phyloP scores from a whole-genome alignment of 2,888 invertebrate genomes.

The Pristionchus japonicus region DNA sequence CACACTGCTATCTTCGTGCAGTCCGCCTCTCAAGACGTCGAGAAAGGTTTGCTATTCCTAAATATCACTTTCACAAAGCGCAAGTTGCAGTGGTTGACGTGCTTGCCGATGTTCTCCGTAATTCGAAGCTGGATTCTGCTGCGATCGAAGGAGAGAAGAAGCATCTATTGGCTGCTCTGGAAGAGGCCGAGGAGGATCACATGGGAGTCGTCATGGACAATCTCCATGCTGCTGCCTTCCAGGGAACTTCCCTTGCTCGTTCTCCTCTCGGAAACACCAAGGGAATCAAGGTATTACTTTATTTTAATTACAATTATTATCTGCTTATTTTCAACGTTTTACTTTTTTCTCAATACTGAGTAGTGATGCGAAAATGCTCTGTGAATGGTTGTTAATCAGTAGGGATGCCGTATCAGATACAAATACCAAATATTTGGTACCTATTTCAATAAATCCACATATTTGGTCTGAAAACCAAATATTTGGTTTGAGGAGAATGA shows the following conservation, averaged over 20 bases:
- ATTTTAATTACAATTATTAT: no score
- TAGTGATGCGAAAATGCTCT: no score
- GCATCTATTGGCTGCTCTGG: slow-evolving; percentile 97
- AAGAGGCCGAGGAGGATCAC: slow-evolving; percentile 95
- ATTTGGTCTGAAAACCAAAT: no score
- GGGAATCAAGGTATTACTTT: slow-evolving; percentile 92
- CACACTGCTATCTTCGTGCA: slow-evolving; percentile 72
- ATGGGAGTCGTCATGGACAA: slow-evolving; percentile 94
- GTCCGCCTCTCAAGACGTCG: slow-evolving; percentile 67
- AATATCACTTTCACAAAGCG: no score
- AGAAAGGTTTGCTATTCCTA: slow-evolving; percentile 67
- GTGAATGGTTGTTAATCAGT: no score
- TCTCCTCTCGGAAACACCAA: slow-evolving; percentile 96
- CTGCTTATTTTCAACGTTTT: no score
- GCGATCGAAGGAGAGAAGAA: slow-evolving; percentile 94
- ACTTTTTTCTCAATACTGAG: no score
- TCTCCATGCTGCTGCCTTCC: slow-evolving; percentile 93
- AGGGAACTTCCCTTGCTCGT: slow-evolving; percentile 92
- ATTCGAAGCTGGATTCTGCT: slow-evolving; percentile 85
- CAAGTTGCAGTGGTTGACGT: slow-evolving; percentile 90
- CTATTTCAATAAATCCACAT: no score
- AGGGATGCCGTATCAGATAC: no score
- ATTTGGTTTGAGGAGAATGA: no score
- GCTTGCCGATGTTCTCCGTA: slow-evolving; percentile 95
- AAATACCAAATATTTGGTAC: no score